Conservation (phyloP, 2,888 invertebrate species). For the Chymomyza amoena region DNA sequence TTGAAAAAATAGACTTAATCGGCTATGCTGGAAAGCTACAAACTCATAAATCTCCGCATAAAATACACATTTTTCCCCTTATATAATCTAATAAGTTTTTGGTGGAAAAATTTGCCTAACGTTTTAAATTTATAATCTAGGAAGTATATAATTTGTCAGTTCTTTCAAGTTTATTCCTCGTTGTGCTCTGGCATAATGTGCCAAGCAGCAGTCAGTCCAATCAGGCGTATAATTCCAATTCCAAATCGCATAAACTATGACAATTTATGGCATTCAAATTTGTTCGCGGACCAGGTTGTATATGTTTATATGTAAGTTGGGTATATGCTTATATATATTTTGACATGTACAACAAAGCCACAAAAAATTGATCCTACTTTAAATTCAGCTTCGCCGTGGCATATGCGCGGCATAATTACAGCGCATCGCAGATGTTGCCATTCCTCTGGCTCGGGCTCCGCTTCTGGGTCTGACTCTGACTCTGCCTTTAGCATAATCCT, state of each 20-base stretch:
- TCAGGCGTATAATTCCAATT: slow-evolving; percentile 44
- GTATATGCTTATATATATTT: slow-evolving; percentile 47
- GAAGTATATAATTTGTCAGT: neutral
- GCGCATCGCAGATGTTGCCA: slow-evolving; percentile 65
- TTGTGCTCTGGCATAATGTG: neutral
- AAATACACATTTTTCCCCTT: too few species aligned
- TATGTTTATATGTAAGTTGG: slow-evolving; percentile 1
- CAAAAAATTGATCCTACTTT: slow-evolving; percentile 65
- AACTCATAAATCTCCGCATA: too few species aligned
- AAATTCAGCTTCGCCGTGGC: slow-evolving; percentile 61
- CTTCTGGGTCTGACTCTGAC: slow-evolving; percentile 16
- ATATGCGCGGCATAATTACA: slow-evolving; percentile 68
- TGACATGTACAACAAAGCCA: slow-evolving; percentile 62
- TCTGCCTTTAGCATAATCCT: slow-evolving; percentile 28
- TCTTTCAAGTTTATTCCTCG: neutral
- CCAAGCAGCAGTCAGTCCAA: slow-evolving; percentile 16
- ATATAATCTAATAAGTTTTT: too few species aligned
- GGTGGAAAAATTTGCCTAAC: too few species aligned
- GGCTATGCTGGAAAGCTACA: too few species aligned
- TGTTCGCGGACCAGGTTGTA: slow-evolving; percentile 33
- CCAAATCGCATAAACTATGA: slow-evolving; percentile 41
- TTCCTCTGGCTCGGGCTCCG: neutral
- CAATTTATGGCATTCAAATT: slow-evolving; percentile 55
- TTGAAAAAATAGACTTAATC: too few species aligned
- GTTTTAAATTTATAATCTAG: too few species aligned